Percentiles rank a stretch among this genome's conserved stretches.
Evolutionary conservation across 2,113 vertebrate genomes (phyloP).

Genomic region (Notothenia rossii): DNA sequence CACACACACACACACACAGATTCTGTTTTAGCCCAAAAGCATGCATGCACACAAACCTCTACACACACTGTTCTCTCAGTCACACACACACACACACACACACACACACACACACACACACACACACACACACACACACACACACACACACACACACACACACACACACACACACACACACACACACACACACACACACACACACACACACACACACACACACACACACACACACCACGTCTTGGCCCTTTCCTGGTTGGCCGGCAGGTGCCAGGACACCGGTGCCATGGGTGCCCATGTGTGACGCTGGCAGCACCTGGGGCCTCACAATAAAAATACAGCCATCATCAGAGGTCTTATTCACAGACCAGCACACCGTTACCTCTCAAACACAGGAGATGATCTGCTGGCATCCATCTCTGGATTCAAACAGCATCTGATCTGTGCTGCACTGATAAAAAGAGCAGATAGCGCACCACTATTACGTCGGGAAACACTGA

Average conservation of each 20-base stretch:
- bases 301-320: slow-evolving; percentile 77
- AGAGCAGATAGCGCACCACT: neutral
- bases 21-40: slow-evolving; percentile 10
- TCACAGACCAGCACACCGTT: slow-evolving; percentile 67
- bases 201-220: neutral
- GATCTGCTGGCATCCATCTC: slow-evolving; percentile 26
- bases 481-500: neutral
- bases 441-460: neutral
- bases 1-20: slow-evolving; percentile 13
- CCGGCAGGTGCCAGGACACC: slow-evolving; percentile 54
- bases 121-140: no score
- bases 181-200: neutral
- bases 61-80: neutral
- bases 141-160: slow-evolving; percentile 20
- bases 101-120: neutral
- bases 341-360: slow-evolving; percentile 73
- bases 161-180: slow-evolving; percentile 24
- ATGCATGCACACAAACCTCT: slow-evolving; percentile 5
- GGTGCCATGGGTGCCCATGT: slow-evolving; percentile 72
- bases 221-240: slow-evolving; percentile 38
- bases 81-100: slow-evolving; percentile 1
- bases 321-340: slow-evolving; percentile 76
- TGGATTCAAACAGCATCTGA: slow-evolving; percentile 23
- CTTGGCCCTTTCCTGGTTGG: slow-evolving; percentile 60
- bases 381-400: slow-evolving; percentile 50